These are phyloP conservation scores for Schrankia costaestrigalis DNA, from an alignment of 2,888 invertebrate species.

Conservation along the genomic window DNA sequence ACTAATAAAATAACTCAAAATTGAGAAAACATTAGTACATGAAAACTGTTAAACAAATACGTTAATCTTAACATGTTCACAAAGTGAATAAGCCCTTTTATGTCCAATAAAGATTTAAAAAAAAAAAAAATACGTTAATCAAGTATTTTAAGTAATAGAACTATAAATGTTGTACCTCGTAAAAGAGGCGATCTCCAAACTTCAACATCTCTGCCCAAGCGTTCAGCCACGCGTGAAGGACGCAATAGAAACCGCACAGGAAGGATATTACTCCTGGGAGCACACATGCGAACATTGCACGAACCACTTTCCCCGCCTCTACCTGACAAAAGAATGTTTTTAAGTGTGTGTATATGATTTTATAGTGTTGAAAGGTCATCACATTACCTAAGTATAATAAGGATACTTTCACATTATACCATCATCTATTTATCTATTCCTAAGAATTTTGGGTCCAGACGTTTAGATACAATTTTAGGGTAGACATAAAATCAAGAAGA, in stretches of 20 bases:
- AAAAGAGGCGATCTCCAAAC: slow-evolving; percentile 90
- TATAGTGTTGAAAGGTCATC: not conserved
- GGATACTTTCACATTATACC: not conserved
- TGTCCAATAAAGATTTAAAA: too few species aligned
- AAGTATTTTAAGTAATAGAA: too few species aligned
- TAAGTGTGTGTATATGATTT: not conserved
- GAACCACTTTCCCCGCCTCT: slow-evolving; percentile 69
- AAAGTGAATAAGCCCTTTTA: too few species aligned
- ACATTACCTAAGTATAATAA: not conserved
- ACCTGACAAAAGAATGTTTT: slow-evolving; percentile 40
- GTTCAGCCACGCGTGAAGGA: slow-evolving; percentile 96
- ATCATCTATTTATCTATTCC: too few species aligned
- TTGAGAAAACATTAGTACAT: too few species aligned
- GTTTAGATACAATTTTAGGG: too few species aligned
- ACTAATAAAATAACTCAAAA: too few species aligned
- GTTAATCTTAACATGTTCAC: too few species aligned
- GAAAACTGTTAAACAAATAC: too few species aligned
- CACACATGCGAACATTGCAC: slow-evolving; percentile 86
- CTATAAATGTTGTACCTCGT: slow-evolving; percentile 50
- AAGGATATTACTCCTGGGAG: slow-evolving; percentile 87
- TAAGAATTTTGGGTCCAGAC: too few species aligned
- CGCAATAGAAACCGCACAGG: slow-evolving; percentile 89
- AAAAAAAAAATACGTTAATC: too few species aligned
- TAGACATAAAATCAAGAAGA: too few species aligned
- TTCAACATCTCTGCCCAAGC: slow-evolving; percentile 92